These are phyloP conservation scores for Trachemys scripta DNA, from an alignment of 2,113 vertebrate species.

Conservation along the genomic window DNA sequence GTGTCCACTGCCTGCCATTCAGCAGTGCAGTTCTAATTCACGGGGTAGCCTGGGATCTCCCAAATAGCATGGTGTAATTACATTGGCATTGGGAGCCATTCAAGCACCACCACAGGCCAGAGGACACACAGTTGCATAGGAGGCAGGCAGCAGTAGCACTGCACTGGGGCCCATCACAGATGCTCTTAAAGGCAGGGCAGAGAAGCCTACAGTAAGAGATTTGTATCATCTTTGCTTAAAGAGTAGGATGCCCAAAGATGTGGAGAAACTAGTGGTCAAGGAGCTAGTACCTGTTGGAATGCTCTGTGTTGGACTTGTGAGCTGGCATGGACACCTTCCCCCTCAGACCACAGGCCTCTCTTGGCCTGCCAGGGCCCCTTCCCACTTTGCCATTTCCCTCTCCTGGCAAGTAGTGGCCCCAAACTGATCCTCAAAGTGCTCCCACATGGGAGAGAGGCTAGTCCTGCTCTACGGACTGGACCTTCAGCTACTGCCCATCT, in stretches of 20 bases:
- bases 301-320: neutral
- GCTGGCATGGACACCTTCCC: neutral
- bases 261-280: neutral
- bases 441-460: neutral
- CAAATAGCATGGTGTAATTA: neutral
- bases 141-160: neutral
- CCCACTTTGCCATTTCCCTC: neutral
- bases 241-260: neutral
- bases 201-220: neutral
- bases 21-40: neutral
- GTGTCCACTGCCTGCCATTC: neutral
- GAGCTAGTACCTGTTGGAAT: neutral
- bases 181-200: neutral
- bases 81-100: neutral
- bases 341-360: neutral
- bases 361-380: neutral
- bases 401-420: neutral
- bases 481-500: neutral
- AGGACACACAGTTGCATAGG: neutral
- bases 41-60: neutral
- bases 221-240: neutral
- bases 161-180: neutral
- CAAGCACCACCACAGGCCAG: neutral
- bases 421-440: neutral
- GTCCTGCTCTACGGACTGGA: neutral